A percentile compares a stretch with the other conserved stretches of the same genome.
phyloP scores from a whole-genome alignment of 2,888 invertebrate species.

The Conus canariensis region DNA sequence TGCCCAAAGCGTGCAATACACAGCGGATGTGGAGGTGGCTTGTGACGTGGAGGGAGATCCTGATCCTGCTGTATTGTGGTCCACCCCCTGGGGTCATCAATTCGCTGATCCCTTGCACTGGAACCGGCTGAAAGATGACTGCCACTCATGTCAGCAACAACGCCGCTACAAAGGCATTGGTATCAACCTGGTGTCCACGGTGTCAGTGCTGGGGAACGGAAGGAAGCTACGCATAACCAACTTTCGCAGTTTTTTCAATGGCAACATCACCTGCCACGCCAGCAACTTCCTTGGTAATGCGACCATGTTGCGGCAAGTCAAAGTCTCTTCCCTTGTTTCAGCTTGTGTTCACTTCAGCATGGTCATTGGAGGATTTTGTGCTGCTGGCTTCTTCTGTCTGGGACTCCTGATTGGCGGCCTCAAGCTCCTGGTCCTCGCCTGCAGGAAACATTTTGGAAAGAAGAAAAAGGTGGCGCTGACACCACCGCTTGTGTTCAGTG shows the following conservation, averaged over 20 bases:
- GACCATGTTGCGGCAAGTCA: conserved; percentile 54
- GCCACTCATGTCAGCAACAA: conserved; percentile 30
- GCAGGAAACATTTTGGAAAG: conserved; percentile 32
- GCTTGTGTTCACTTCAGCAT: conserved; percentile 52
- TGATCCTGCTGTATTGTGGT: conserved; percentile 65
- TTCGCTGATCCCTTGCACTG: conserved; percentile 56
- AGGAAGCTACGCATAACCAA: conserved; percentile 49
- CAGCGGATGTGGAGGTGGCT: conserved; percentile 52
- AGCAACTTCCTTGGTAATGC: conserved; percentile 65
- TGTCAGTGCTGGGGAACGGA: conserved; percentile 47
- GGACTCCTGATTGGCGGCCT: conserved; percentile 64
- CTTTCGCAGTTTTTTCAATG: conserved; percentile 66
- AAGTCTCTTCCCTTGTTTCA: conserved; percentile 50
- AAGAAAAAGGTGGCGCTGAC: conserved; percentile 29
- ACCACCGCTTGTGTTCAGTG: neutral
- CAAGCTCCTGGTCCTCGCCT: conserved; percentile 51
- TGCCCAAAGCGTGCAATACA: conserved; percentile 45
- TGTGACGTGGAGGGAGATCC: conserved; percentile 62
- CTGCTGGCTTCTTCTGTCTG: conserved; percentile 55
- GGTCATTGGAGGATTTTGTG: conserved; percentile 59
- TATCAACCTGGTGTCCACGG: conserved; percentile 44
- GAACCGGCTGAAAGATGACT: conserved; percentile 43
- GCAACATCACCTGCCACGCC: conserved; percentile 67
- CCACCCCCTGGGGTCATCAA: conserved; percentile 65
- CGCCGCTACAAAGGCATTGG: conserved; percentile 42